Conservation (phyloP, 2,113 vertebrate species). For the Sebastes schlegelii region DNA sequence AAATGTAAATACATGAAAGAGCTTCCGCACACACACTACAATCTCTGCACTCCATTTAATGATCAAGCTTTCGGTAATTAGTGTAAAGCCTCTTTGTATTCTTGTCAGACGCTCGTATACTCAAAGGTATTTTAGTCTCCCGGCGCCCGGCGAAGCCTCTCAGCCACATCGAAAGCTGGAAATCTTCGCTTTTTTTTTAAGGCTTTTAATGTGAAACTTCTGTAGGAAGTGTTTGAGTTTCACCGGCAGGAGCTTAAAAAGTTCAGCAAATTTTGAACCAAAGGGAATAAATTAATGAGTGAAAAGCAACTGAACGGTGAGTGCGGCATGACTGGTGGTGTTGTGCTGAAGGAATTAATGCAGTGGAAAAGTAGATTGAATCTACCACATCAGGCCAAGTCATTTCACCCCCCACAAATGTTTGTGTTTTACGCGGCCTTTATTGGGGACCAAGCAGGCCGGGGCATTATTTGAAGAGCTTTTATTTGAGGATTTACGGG, state of each 20-base stretch:
- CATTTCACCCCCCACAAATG: not conserved
- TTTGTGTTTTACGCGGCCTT: not conserved
- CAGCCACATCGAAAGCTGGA: not conserved
- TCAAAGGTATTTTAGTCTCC: not conserved
- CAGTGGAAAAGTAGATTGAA: not conserved
- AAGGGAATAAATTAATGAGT: not conserved
- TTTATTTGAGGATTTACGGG: constrained; percentile 23
- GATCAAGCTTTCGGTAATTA: not conserved
- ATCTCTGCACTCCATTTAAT: not conserved
- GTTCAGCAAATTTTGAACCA: not conserved
- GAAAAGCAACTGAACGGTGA: not conserved
- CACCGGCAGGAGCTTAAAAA: not conserved
- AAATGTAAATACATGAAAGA: not conserved
- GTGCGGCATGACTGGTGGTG: not conserved
- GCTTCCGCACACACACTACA: not conserved
- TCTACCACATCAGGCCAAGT: not conserved
- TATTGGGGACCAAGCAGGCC: constrained; percentile 14
- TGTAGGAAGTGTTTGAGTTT: not conserved
- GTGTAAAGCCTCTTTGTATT: not conserved
- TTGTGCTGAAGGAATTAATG: not conserved
- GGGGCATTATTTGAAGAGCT: constrained; percentile 17
- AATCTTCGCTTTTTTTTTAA: no score
- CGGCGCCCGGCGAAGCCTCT: not conserved
- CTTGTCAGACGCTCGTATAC: no score
- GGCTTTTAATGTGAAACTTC: not conserved